A percentile compares a stretch with the other conserved stretches of the same genome.
Conservation (phyloP, 2,888 invertebrate genomes). For the Nineta flava region DNA sequence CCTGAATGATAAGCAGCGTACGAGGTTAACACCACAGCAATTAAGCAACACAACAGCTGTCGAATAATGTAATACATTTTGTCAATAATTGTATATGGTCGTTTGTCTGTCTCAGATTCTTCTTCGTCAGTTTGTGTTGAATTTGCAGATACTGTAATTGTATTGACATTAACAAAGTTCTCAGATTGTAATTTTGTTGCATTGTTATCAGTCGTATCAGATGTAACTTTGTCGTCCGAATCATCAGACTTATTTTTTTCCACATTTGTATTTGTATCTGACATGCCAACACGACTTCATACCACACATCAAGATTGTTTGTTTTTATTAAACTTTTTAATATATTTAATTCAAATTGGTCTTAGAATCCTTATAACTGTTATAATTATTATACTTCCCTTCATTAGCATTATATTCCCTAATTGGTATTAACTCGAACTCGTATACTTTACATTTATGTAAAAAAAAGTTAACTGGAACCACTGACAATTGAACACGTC, state of each 20-base stretch:
- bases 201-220: not conserved
- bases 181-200: conserved; percentile 6
- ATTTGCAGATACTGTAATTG: not conserved
- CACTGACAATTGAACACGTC: no score
- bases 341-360: no score
- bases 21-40: conserved; percentile 45
- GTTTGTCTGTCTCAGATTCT: conserved; percentile 3
- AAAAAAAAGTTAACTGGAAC: no score
- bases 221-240: not conserved
- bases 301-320: not conserved
- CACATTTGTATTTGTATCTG: conserved; percentile 10
- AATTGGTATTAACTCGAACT: no score
- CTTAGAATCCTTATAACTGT: no score
- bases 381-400: no score
- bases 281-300: conserved; percentile 14
- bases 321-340: no score
- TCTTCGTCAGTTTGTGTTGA: conserved; percentile 2
- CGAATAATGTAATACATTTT: conserved; percentile 43
- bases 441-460: no score
- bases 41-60: conserved; percentile 46
- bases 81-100: conserved; percentile 9
- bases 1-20: conserved; percentile 55
- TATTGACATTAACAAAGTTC: not conserved
- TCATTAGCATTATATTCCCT: no score
- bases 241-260: conserved; percentile 7